phyloP scores from a whole-genome alignment of 92 coral and sea anemone species.

The Pocillopora meandrina region DNA sequence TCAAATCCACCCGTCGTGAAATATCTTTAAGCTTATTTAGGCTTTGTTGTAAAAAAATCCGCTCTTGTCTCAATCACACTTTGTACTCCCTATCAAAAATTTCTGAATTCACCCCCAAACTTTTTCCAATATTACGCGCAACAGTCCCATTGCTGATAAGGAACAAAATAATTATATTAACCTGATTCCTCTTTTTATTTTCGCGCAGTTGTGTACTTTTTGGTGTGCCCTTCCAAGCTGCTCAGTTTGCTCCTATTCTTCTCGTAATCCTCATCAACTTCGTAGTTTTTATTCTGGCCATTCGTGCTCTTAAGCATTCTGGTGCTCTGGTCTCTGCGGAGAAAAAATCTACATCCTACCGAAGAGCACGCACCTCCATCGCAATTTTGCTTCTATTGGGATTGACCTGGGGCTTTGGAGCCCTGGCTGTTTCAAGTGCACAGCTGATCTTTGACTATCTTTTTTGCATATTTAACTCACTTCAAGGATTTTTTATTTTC shows the following conservation, averaged over 20 bases:
- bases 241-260: slow-evolving; percentile 78
- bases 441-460: slow-evolving; percentile 84
- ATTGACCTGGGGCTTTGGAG: slow-evolving; percentile 92
- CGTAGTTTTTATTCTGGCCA: slow-evolving; percentile 65
- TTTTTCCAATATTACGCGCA: no score
- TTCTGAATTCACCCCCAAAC: no score
- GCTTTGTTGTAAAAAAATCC: no score
- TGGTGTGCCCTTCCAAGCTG: slow-evolving; percentile 61
- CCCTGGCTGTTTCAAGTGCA: slow-evolving; percentile 77
- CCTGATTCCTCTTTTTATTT: neutral
- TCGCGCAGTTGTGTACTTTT: slow-evolving; percentile 71
- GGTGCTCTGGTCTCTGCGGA: slow-evolving; percentile 82
- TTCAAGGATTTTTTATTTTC: slow-evolving; percentile 92
- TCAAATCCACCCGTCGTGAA: no score
- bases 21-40: no score
- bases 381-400: slow-evolving; percentile 86
- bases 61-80: no score
- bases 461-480: slow-evolving; percentile 92
- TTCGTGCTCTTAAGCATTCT: slow-evolving; percentile 61
- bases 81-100: no score
- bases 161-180: no score
- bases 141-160: no score
- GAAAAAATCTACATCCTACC: slow-evolving; percentile 68
- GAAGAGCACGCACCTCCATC: slow-evolving; percentile 75
- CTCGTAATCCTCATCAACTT: slow-evolving; percentile 58